Evolutionary conservation across 2,797 vertebrate genomes (phyloP), one percentile per base, ranked within the genome.

Genomic region (Sebastes diploproa): DNA sequence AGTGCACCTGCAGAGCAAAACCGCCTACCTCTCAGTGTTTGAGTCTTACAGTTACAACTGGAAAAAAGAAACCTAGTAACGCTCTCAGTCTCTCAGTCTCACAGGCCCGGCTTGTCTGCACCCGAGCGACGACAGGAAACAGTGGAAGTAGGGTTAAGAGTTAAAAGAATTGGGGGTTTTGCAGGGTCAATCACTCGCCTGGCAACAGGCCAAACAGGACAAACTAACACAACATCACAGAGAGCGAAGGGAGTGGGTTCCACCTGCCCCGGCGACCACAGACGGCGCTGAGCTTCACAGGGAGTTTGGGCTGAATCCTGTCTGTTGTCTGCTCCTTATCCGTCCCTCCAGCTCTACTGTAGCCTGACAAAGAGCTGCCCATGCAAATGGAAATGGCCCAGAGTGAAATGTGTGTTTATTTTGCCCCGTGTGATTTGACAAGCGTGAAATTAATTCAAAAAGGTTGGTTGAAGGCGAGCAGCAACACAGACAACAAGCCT

Each of bases 361-460:
- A 83, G 72, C 36, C 68, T 70, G 69, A 61, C 38, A 70, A 62
- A 81, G 54, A 78, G 25, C 60, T 55, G 61, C 60, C 75, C 77
- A 78, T 88, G 77, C 80, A 91, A 83, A 89, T 80, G 85, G 46
- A 78, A 90, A 87, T 74, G 64, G 22, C 63, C 16, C 18, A 78
- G 68, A 84, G 71, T 75, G 58, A 88, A 81, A 86, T 61, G 78
- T 66, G 67, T 68, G 77, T 85, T 88, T 87, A 80, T 85, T 89
- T 80, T 79, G 72, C 64, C 67, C 42, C 3, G 3, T 66, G 77
- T 65, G 77, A 70, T 86, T 81, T 86, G 86, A 90, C 83, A 87
- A 73, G 88, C 87, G 22, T 92, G 77, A 75, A 90, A 88, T 88
- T 3, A 58, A 89, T 82, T 89, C 67, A 52, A 82, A 83, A 83